phyloP scores from a whole-genome alignment of 2,113 vertebrate species.

The Zosterops pallidus region DNA sequence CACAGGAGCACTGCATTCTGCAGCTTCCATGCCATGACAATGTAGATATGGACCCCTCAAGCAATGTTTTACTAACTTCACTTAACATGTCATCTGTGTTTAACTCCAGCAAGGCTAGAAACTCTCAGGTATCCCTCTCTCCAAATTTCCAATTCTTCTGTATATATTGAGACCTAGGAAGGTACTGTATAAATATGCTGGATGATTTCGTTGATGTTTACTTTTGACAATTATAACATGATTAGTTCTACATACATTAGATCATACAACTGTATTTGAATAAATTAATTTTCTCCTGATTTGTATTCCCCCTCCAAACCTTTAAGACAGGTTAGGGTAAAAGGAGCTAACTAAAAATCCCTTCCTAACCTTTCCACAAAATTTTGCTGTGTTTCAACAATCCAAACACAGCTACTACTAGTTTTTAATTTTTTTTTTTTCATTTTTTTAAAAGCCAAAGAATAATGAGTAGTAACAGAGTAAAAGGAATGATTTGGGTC shows the following conservation, averaged over 20 bases:
- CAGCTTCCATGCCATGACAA: neutral
- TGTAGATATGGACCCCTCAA: neutral
- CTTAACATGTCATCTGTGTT: neutral
- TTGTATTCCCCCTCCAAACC: neutral
- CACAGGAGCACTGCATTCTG: neutral
- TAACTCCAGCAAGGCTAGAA: neutral
- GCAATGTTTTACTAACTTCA: neutral
- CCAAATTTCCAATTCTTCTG: neutral
- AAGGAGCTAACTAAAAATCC: neutral
- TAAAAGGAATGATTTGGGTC: neutral
- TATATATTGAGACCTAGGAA: neutral
- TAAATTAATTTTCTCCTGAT: neutral
- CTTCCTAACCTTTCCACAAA: neutral
- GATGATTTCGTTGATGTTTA: neutral
- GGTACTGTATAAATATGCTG: neutral
- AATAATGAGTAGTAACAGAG: neutral
- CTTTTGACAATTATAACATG: neutral
- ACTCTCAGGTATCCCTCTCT: neutral
- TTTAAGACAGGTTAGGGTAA: neutral
- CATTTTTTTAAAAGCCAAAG: neutral
- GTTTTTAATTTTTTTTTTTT: neutral
- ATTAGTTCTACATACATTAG: neutral
- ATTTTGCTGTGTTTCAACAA: neutral
- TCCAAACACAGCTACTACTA: neutral
- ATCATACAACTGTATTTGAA: neutral